Percentiles rank a stretch among this genome's conserved stretches.
Evolutionary conservation across 2,888 invertebrate genomes (phyloP).

Genomic region (Geophilus truncorum): DNA sequence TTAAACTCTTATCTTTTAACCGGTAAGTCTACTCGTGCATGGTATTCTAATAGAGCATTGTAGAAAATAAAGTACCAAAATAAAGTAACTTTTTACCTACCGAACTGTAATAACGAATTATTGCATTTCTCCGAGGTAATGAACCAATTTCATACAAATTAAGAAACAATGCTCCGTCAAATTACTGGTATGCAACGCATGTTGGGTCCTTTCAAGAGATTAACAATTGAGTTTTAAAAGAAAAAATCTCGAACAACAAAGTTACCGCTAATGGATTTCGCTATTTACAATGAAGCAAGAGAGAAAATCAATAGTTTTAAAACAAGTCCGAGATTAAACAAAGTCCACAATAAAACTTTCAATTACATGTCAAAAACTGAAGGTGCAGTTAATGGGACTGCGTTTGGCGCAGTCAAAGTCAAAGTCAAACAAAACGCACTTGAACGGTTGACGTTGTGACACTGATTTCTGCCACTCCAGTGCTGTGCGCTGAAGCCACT

Average conservation of each 20-base stretch:
- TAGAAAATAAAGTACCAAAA: not conserved
- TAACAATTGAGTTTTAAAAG: not conserved
- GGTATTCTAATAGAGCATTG: not conserved
- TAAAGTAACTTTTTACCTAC: too few relatives aligned
- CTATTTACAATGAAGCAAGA: not conserved
- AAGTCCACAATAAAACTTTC: conserved; percentile 4
- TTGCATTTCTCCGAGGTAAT: too few relatives aligned
- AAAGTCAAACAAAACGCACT: conserved; percentile 13
- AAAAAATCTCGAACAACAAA: not conserved
- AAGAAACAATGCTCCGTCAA: not conserved
- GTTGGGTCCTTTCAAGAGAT: not conserved
- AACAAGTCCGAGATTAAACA: not conserved
- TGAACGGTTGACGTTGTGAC: not conserved
- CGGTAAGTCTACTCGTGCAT: not conserved
- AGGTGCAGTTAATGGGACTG: not conserved
- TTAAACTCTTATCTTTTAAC: conserved; percentile 1
- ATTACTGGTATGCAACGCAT: not conserved
- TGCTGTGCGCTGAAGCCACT: not conserved
- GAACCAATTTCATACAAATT: not conserved
- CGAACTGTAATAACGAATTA: too few relatives aligned
- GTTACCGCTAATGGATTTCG: conserved; percentile 5
- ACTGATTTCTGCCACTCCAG: conserved; percentile 8
- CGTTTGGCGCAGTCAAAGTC: not conserved
- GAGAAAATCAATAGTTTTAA: not conserved
- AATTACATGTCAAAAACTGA: conserved; percentile 23